These are phyloP conservation scores for Rhizomys pruinosus DNA, from an alignment of 2,113 vertebrate species.

Conservation along the genomic window DNA sequence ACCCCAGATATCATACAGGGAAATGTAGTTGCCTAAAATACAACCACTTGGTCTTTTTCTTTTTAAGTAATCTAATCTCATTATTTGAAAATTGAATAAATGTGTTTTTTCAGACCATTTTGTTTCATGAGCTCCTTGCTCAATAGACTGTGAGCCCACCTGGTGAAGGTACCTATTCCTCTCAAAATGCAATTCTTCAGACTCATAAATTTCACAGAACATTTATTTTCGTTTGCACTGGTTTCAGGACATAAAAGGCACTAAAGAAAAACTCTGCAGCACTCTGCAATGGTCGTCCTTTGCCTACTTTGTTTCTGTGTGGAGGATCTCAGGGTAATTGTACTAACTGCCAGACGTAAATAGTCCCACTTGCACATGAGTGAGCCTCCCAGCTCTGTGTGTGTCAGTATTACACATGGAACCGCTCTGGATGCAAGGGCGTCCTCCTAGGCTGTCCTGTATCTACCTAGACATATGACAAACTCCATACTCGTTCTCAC, in stretches of 20 bases:
- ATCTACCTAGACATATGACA: neutral
- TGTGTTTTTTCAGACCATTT: slow-evolving; percentile 80
- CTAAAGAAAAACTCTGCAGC: slow-evolving; percentile 51
- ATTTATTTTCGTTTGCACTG: slow-evolving; percentile 79
- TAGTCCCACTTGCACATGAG: rapidly evolving
- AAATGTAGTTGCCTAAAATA: neutral
- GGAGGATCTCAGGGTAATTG: neutral
- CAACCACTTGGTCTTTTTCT: neutral
- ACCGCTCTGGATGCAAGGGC: neutral
- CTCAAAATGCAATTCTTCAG: slow-evolving; percentile 81
- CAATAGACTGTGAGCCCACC: slow-evolving; percentile 54
- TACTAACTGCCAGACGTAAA: neutral
- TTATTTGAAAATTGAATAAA: slow-evolving; percentile 81
- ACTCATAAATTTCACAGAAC: slow-evolving; percentile 82
- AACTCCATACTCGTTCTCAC: neutral
- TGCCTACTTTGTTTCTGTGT: slow-evolving; percentile 47
- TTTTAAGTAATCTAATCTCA: slow-evolving; percentile 40
- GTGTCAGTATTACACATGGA: neutral
- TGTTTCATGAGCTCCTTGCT: slow-evolving; percentile 79
- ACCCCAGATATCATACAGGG: neutral
- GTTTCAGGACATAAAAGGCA: slow-evolving; percentile 80
- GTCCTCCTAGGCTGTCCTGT: neutral
- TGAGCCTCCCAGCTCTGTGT: neutral
- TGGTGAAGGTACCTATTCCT: slow-evolving; percentile 46
- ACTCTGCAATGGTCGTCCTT: slow-evolving; percentile 49